Percentiles rank a stretch among this genome's conserved stretches.
Evolutionary conservation across 1,140 invertebrate genomes (phyloP).

Genomic region (Thaumetopoea pityocampa): DNA sequence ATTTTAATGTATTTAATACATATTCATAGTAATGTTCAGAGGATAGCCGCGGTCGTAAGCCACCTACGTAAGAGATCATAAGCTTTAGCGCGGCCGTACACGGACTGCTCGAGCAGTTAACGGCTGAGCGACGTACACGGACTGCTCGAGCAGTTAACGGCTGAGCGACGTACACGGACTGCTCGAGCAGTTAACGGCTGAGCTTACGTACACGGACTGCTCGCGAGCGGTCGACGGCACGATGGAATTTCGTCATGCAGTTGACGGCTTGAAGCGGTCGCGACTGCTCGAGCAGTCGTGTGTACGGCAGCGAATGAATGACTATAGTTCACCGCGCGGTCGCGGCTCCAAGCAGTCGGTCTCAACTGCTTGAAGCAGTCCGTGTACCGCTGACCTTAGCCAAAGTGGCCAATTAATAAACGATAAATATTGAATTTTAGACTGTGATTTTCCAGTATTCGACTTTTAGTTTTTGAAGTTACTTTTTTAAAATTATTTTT

Average conservation of each 20-base stretch:
- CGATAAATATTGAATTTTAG: too few relatives aligned
- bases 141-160: constrained; percentile 2
- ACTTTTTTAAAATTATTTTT: too few relatives aligned
- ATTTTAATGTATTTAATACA: too few relatives aligned
- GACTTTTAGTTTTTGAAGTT: too few relatives aligned
- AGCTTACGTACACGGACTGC: constrained; percentile 4
- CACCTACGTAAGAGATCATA: too few relatives aligned
- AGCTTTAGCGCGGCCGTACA: not conserved
- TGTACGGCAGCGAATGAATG: constrained; percentile 20
- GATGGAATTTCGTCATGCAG: constrained; percentile 17
- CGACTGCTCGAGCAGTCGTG: constrained; percentile 20
- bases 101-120: constrained; percentile 1
- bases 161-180: constrained; percentile 1
- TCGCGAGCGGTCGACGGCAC: constrained; percentile 16
- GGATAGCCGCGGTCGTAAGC: too few relatives aligned
- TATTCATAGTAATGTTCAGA: too few relatives aligned
- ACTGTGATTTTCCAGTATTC: too few relatives aligned
- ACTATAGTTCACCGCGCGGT: constrained; percentile 17
- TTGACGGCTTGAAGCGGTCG: constrained; percentile 19
- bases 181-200: constrained; percentile 13
- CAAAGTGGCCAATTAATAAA: too few relatives aligned
- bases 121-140: constrained; percentile 1
- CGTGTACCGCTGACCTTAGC: constrained; percentile 15
- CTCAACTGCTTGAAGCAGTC: constrained; percentile 17
- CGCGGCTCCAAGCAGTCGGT: constrained; percentile 16